phyloP scores from a whole-genome alignment of 2,113 vertebrate genomes.

The Austrofundulus limnaeus region DNA sequence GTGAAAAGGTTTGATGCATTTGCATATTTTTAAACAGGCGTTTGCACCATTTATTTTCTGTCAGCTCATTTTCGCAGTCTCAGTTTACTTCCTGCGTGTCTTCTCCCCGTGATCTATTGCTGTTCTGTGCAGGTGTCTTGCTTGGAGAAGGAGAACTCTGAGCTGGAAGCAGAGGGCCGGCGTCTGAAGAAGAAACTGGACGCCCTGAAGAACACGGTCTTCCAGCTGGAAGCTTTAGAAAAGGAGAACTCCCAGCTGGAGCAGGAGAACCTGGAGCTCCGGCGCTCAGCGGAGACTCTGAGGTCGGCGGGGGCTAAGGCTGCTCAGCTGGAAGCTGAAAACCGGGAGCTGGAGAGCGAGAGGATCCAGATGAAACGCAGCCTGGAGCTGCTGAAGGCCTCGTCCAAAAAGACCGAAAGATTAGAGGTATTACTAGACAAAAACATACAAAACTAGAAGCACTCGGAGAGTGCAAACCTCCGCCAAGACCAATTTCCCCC shows the following conservation, averaged over 20 bases:
- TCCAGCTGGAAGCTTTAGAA: conserved; percentile 91
- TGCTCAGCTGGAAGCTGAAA: conserved; percentile 90
- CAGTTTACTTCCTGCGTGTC: neutral
- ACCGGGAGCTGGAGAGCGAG: conserved; percentile 93
- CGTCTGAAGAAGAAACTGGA: conserved; percentile 93
- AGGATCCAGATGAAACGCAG: conserved; percentile 90
- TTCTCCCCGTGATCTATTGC: neutral
- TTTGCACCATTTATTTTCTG: neutral
- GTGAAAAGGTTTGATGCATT: conserved; percentile 82
- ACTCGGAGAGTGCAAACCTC: too few relatives aligned
- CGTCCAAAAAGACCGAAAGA: conserved; percentile 92
- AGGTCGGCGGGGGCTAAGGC: conserved; percentile 87
- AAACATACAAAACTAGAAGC: too few relatives aligned
- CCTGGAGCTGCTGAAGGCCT: conserved; percentile 92
- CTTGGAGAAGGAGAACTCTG: conserved; percentile 92
- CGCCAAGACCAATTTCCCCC: too few relatives aligned
- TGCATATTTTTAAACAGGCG: neutral
- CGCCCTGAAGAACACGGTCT: conserved; percentile 86
- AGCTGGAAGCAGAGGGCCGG: conserved; percentile 89
- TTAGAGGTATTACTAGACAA: conserved; percentile 79
- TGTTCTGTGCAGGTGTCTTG: conserved; percentile 71
- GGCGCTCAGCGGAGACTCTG: conserved; percentile 87
- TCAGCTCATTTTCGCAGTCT: neutral
- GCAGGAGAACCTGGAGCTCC: conserved; percentile 90
- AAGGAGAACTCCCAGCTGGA: conserved; percentile 95